Evolutionary conservation across 1,140 invertebrate species (phyloP).

Genomic region (Hylyphantes graminicola): DNA sequence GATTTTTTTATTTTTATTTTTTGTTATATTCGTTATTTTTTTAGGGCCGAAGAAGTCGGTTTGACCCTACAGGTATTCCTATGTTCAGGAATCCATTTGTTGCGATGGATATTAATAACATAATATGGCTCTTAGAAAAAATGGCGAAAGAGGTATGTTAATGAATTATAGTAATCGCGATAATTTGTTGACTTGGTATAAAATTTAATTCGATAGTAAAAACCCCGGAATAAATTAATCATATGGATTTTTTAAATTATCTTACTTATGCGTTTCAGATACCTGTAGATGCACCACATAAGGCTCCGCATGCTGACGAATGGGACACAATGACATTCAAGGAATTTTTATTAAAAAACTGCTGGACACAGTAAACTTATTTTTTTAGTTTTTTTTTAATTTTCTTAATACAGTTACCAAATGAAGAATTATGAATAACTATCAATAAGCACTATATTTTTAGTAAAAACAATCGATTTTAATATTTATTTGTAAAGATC

Average conservation of each 20-base stretch:
- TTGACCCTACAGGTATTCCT: background rate
- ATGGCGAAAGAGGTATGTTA: conserved; percentile 62
- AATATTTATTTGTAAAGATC: too few species aligned
- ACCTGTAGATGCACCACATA: conserved; percentile 68
- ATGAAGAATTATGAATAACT: too few species aligned
- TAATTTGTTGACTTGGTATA: too few species aligned
- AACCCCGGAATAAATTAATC: too few species aligned
- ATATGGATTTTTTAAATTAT: too few species aligned
- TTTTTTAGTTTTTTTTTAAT: too few species aligned
- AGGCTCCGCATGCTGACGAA: conserved; percentile 66
- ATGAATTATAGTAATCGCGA: too few species aligned
- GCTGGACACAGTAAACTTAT: conserved; percentile 66
- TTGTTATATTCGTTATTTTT: background rate
- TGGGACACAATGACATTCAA: conserved; percentile 68
- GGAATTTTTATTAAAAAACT: conserved; percentile 66
- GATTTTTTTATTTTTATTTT: background rate
- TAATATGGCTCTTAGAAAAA: conserved; percentile 62
- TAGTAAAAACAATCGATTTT: too few species aligned
- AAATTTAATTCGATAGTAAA: too few species aligned
- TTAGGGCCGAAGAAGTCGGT: conserved; percentile 12
- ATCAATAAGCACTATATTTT: too few species aligned
- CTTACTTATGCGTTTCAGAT: conserved; percentile 62
- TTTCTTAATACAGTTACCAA: too few species aligned
- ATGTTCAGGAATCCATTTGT: conserved; percentile 23
- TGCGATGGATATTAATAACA: conserved; percentile 62